Conservation (phyloP, 2,797 vertebrate species). For the Lagorchestes hirsutus region DNA sequence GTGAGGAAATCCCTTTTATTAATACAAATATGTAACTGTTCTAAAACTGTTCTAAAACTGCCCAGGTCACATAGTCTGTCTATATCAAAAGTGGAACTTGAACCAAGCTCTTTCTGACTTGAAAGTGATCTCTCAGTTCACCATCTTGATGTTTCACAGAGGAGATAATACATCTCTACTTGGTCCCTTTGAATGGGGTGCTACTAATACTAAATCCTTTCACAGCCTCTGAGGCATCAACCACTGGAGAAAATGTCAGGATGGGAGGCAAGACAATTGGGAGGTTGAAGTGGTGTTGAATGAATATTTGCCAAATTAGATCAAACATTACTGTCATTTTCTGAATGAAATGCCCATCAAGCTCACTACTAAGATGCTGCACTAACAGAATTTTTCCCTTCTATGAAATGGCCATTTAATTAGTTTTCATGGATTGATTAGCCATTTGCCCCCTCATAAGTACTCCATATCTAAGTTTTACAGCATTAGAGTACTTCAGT, state of each 20-base stretch:
- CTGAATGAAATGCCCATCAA: not conserved
- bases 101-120: not conserved
- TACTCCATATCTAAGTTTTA: not conserved
- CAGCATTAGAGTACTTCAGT: not conserved
- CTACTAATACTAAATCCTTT: not conserved
- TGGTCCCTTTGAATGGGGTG: not conserved
- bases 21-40: not conserved
- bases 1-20: not conserved
- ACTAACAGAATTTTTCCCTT: slow-evolving; percentile 11
- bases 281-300: not conserved
- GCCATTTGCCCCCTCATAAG: not conserved
- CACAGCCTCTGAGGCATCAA: not conserved
- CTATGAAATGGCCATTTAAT: not conserved
- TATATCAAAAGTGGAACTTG: not conserved
- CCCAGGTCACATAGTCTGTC: not conserved
- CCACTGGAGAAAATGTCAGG: not conserved
- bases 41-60: too few species aligned
- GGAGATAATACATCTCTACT: not conserved
- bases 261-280: not conserved
- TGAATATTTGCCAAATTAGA: not conserved
- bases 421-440: not conserved
- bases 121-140: not conserved
- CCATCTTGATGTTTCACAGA: not conserved
- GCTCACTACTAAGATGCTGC: not conserved
- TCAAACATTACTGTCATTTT: not conserved